These are phyloP conservation scores for Mormyrus hasselquistii DNA, from an alignment of 2,797 vertebrate genomes.

Conservation along the genomic window DNA sequence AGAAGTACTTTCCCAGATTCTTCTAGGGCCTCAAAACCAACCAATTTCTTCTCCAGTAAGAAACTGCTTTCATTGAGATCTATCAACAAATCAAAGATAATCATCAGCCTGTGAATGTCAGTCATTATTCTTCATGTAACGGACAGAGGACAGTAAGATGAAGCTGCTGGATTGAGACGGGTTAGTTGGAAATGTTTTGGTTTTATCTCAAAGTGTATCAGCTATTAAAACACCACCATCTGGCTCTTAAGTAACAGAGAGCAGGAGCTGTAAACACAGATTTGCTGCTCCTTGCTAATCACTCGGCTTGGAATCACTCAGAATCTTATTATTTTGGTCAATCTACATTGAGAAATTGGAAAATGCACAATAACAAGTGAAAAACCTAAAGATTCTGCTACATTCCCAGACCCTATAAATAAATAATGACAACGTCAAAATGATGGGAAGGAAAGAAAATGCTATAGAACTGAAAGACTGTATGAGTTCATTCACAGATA, in stretches of 20 bases:
- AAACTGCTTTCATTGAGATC: background rate
- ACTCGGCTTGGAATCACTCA: background rate
- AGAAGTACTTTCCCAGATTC: background rate
- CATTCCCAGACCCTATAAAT: background rate
- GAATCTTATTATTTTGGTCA: background rate
- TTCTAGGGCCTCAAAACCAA: background rate
- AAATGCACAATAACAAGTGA: background rate
- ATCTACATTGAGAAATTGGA: background rate
- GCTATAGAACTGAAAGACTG: background rate
- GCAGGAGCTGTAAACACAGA: background rate
- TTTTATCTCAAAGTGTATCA: background rate
- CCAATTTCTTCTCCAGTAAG: background rate
- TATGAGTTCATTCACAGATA: background rate
- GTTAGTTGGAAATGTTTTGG: constrained; percentile 2
- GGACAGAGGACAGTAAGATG: background rate
- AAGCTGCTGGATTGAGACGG: background rate
- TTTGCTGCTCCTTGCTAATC: background rate
- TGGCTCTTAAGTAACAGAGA: background rate
- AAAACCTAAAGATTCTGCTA: background rate
- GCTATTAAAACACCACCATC: background rate
- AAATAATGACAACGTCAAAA: background rate
- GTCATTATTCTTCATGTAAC: background rate
- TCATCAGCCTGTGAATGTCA: background rate
- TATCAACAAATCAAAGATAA: background rate
- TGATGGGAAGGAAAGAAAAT: background rate